Conservation (phyloP, 2,797 vertebrate species). For the Rhinoraja longicauda region DNA sequence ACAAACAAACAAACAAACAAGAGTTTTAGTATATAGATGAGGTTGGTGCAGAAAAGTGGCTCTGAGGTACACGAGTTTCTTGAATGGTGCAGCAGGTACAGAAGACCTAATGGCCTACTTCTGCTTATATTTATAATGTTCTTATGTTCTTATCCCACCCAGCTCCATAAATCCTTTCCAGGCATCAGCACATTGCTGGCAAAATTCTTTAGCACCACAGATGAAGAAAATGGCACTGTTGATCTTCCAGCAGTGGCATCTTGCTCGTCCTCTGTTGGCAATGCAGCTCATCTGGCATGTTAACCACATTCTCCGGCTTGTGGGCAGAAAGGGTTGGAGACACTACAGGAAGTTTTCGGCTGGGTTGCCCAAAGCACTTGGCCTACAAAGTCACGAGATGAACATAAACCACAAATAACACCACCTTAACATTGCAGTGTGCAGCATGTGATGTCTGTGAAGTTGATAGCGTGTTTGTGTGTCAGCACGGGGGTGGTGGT, state of each 20-base stretch:
- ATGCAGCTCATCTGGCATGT: neutral
- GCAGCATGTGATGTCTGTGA: neutral
- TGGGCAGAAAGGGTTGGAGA: too few species aligned
- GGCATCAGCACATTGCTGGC: neutral
- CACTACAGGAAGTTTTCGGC: too few species aligned
- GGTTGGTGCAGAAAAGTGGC: too few species aligned
- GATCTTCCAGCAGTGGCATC: neutral
- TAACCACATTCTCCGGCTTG: neutral
- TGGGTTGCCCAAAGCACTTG: neutral
- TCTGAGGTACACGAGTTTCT: too few species aligned
- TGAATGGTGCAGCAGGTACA: too few species aligned
- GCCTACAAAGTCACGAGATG: neutral
- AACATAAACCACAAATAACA: neutral
- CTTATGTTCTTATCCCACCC: neutral
- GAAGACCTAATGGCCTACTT: too few species aligned
- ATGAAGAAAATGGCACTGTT: neutral
- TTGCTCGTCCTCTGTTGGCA: neutral
- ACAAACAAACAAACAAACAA: too few species aligned
- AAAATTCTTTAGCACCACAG: neutral
- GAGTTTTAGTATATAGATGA: too few species aligned
- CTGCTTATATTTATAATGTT: too few species aligned
- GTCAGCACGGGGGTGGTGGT: neutral
- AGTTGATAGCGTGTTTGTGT: neutral
- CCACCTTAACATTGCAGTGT: neutral
- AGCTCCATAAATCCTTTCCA: neutral